Percentiles rank a stretch among this genome's conserved stretches.
Evolutionary conservation across 2,888 invertebrate species (phyloP).

Genomic region (Acholoe squamosa): DNA sequence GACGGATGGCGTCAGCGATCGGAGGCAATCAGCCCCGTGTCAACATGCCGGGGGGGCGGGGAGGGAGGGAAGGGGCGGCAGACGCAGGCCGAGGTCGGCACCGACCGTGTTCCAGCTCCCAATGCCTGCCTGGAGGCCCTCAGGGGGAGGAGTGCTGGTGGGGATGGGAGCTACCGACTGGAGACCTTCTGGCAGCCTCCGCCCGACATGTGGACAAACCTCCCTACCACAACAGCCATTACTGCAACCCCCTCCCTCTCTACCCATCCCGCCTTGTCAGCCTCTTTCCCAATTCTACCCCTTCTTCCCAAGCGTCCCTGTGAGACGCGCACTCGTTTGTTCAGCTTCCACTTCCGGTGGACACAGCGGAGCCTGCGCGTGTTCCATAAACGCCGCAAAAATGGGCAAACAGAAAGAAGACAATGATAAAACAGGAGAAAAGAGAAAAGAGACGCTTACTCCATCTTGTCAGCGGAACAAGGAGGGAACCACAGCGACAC

Average conservation of each 20-base stretch:
- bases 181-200: too few relatives aligned
- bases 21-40: conserved; percentile 45
- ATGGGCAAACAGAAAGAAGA: background rate
- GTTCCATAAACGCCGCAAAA: background rate
- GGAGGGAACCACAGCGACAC: background rate
- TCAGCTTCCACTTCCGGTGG: conserved; percentile 39
- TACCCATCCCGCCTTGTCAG: background rate
- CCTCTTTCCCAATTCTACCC: background rate
- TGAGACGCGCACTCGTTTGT: conserved; percentile 4
- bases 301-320: background rate
- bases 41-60: background rate
- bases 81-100: background rate
- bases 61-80: background rate
- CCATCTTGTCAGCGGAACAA: background rate
- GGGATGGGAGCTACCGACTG: too few relatives aligned
- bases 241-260: background rate
- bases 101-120: background rate
- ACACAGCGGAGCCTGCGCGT: background rate
- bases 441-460: background rate
- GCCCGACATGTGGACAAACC: background rate
- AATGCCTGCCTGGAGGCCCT: too few relatives aligned
- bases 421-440: background rate
- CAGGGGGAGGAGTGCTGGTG: too few relatives aligned
- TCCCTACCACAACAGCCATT: background rate
- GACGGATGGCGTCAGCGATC: background rate